Base-by-base conservation (phyloP, 2,113 vertebrate genomes). In the Grallaria varia region DNA sequence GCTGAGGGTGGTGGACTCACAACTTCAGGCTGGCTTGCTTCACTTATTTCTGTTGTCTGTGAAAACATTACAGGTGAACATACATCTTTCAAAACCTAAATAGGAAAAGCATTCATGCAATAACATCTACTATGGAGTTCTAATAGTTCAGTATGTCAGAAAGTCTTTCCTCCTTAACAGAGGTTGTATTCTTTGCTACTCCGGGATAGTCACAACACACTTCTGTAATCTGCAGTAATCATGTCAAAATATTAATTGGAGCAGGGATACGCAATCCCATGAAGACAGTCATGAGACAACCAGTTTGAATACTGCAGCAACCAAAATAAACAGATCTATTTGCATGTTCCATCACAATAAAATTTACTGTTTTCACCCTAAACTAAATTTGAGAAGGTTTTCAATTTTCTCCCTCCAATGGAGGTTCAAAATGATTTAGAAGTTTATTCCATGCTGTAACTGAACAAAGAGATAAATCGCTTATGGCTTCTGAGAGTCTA, bases 1-100 rank as follows among this genome's bases (percentile, higher is more conserved):
- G 49, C 63, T 35, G 97, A 81, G 60, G 96, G 52, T 78, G 98
- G 97, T 76, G 98, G 97, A 75, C 95, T 90, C 84, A 96, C 96
- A 81, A 19, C 90, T 92, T 97, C 97, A 81, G 96, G 82, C 31
- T 82, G 90, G 76, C 56, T 97, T 88, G 95, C 59, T 79, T 97
- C 96, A 53, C 96, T 94, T 39, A 71, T 62, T 78, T 97, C 96
- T 63, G 92, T 84, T 63, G 87, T 84, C 97, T 99, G 98, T 73
- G 78, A 83, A 91, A 94, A 96, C 78, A 96, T 35, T 27, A 18
- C 66, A 81, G 12, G 63, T 21, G 3, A 88, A 82, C 6, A 16
- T 0, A 79, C 1, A 0, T 30, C 80, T 76, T 80, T 58, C 40
- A 91, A 20, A 80, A 31, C 27, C 27, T 45, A 15, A 74, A 39